Percentiles rank a stretch among this genome's conserved stretches.
phyloP scores from a whole-genome alignment of 2,797 vertebrate genomes.

The Avahi laniger region DNA sequence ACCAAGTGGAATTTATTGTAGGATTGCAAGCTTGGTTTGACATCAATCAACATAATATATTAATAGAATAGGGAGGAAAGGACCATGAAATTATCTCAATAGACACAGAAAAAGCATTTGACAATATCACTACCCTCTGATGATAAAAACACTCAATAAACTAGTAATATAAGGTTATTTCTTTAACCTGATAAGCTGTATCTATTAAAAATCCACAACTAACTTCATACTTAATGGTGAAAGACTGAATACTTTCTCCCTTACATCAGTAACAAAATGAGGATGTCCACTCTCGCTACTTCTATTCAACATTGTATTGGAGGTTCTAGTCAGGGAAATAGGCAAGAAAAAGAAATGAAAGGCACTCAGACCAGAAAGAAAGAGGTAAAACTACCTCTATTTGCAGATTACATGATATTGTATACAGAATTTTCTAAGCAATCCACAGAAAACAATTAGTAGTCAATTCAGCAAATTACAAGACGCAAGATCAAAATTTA shows the following conservation, averaged over 20 bases:
- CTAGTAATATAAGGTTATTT: neutral
- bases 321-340: neutral
- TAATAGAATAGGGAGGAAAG: neutral
- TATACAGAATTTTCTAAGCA: neutral
- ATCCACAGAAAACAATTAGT: neutral
- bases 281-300: neutral
- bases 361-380: neutral
- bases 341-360: neutral
- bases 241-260: neutral
- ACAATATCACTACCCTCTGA: neutral
- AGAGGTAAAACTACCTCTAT: neutral
- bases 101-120: neutral
- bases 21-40: neutral
- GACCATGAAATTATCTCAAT: neutral
- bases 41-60: neutral
- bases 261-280: neutral
- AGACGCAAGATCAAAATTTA: neutral
- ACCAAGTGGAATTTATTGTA: neutral
- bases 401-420: neutral
- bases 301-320: neutral
- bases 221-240: neutral
- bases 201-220: neutral
- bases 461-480: neutral
- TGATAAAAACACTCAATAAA: neutral
- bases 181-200: neutral